Evolutionary conservation across 2,113 vertebrate genomes (phyloP).

Genomic region (Oryzias curvinotus): DNA sequence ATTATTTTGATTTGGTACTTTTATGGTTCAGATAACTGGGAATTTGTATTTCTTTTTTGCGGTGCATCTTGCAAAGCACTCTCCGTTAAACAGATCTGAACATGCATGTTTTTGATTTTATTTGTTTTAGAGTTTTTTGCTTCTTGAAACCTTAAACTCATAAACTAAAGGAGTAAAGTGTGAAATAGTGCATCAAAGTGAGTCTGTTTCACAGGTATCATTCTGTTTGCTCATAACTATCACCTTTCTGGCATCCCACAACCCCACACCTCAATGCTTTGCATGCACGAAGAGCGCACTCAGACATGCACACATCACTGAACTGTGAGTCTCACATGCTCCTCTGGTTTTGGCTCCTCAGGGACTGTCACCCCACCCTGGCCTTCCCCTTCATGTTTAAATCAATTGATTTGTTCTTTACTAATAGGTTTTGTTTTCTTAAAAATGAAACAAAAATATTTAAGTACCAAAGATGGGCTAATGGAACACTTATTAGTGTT

Average conservation of each 20-base stretch:
- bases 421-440: slow-evolving; percentile 66
- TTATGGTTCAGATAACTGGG: too few relatives aligned
- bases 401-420: slow-evolving; percentile 27
- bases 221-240: slow-evolving; percentile 23
- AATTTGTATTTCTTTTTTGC: too few relatives aligned
- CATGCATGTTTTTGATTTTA: not conserved
- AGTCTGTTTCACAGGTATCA: slow-evolving; percentile 30
- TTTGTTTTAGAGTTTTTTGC: too few relatives aligned
- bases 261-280: slow-evolving; percentile 40
- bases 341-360: slow-evolving; percentile 36
- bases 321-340: slow-evolving; percentile 44
- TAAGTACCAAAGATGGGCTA: not conserved
- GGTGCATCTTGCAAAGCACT: too few relatives aligned
- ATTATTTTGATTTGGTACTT: too few relatives aligned
- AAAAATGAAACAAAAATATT: slow-evolving; percentile 60
- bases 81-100: not conserved
- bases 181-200: not conserved
- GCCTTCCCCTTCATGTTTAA: slow-evolving; percentile 47
- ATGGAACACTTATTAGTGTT: too few relatives aligned
- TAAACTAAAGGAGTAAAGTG: not conserved
- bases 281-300: slow-evolving; percentile 20
- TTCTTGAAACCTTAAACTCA: too few relatives aligned
- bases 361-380: slow-evolving; percentile 59
- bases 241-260: slow-evolving; percentile 54
- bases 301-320: slow-evolving; percentile 29